Evolutionary conservation across 2,888 invertebrate genomes (phyloP), one percentile per base, ranked within the genome.

Genomic region (Lasioglossum oenotherae): DNA sequence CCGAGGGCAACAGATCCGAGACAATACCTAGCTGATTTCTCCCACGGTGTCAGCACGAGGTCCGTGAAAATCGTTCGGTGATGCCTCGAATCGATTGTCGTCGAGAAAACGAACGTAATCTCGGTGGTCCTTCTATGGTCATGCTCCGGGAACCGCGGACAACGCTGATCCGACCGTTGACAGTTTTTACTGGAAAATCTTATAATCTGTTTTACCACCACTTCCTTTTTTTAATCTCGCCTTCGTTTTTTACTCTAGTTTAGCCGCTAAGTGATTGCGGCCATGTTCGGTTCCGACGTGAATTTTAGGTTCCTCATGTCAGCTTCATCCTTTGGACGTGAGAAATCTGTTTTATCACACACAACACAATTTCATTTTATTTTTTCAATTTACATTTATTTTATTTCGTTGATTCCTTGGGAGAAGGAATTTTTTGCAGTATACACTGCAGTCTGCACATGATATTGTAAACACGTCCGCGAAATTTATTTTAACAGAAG

Each of bases 1-100:
- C 57, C 71, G 73, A 64, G 53, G 82, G 49, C 73, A 83, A 78
- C 71, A 74, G 73, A 75, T 76, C 73, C 82, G 60, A 80, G 79
- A 84, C 86, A 87, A 85, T 86, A 69, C 75, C 46, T 76, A 83
- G 82, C 89, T 90, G 82, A 85, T 86, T 87, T 92, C 92, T 94
- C 93, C 92, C 92, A 94, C 93, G 92, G 88, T 93, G 89, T 91
- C 91, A 87, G 91, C 91, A 93, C 92, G 92, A 88, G 92, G 88
- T 92, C 91, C 92, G 91, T 93, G 92, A 92, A 93, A 93, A 93
- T 93, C 87, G 85, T 12, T 71, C 88, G 85, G 85, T 83, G 88
- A 93, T 88, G 91, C 88, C 78, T 90, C 91, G 87, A 92, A 93
- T 92, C 92, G 90, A 92, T 92, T 91, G 57, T 88, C 81, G 81